These are phyloP conservation scores for Hydraecia micacea DNA, from an alignment of 2,888 invertebrate genomes.

Conservation along the genomic window DNA sequence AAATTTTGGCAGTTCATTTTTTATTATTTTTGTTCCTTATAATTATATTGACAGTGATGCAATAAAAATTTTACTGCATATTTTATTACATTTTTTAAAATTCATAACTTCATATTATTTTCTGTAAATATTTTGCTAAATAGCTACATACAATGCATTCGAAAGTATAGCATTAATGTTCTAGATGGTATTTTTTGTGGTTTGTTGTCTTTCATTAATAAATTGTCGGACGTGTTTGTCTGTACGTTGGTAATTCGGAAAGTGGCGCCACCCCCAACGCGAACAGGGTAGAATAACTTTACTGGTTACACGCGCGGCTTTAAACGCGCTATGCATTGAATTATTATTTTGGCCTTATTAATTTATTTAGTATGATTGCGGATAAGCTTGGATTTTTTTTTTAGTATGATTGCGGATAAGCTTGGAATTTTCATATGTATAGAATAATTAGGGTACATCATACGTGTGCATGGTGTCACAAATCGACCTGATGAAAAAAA, in stretches of 20 bases:
- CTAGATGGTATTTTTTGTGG: not conserved
- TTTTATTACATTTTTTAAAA: too few species aligned
- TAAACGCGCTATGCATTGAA: not conserved
- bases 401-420: too few species aligned
- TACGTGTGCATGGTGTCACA: not conserved
- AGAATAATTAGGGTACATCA: not conserved
- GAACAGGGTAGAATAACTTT: not conserved
- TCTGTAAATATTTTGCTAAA: not conserved
- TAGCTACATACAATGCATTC: not conserved
- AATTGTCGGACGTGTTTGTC: not conserved
- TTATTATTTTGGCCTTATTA: not conserved
- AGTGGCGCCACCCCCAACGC: constrained; percentile 32
- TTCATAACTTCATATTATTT: not conserved
- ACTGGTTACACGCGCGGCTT: not conserved
- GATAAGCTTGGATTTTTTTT: too few species aligned
- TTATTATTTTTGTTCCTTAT: not conserved
- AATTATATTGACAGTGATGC: not conserved
- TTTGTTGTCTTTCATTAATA: too few species aligned
- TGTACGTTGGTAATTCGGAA: not conserved
- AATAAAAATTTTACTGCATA: too few species aligned
- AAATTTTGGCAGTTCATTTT: not conserved
- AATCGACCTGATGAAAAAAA: not conserved
- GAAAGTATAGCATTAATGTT: not conserved
- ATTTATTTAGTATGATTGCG: not conserved
- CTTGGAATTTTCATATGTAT: too few species aligned